Percentiles rank a stretch among this genome's conserved stretches.
These are phyloP conservation scores for Ichneumoninae sp. DNA, from an alignment of 2,888 invertebrate species.

Conservation along the genomic window DNA sequence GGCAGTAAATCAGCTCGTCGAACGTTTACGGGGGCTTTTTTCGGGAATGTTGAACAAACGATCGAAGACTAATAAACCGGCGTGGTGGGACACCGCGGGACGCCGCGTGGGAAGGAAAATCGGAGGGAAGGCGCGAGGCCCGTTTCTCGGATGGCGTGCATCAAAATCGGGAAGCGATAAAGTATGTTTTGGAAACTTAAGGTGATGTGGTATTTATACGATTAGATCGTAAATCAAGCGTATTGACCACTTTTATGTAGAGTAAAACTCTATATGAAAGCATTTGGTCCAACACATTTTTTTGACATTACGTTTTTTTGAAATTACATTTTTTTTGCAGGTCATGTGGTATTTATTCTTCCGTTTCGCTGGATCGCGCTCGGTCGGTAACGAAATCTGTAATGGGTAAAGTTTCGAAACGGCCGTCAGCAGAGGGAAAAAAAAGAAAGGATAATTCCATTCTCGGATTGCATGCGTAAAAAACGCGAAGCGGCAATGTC, in stretches of 20 bases:
- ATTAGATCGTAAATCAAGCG: neutral
- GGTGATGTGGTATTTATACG: neutral
- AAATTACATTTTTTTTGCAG: neutral
- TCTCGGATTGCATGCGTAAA: slow-evolving; percentile 30
- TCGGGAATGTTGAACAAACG: slow-evolving; percentile 84
- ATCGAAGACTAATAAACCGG: slow-evolving; percentile 84
- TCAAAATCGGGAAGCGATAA: slow-evolving; percentile 43
- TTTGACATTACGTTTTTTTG: neutral
- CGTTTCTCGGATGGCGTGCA: slow-evolving; percentile 34
- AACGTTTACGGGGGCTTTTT: slow-evolving; percentile 82
- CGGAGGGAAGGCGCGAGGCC: slow-evolving; percentile 18
- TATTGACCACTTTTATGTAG: neutral
- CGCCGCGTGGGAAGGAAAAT: slow-evolving; percentile 79
- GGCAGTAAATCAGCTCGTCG: slow-evolving; percentile 81
- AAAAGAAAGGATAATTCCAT: neutral
- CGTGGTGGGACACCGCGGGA: slow-evolving; percentile 77
- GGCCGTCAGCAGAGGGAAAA: too few relatives aligned
- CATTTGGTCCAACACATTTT: neutral
- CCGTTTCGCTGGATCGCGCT: neutral
- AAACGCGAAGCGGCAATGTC: slow-evolving; percentile 31
- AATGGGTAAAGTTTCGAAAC: too few relatives aligned
- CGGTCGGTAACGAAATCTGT: too few relatives aligned
- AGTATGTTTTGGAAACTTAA: neutral
- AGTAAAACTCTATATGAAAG: too few relatives aligned
- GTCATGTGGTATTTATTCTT: neutral